These are phyloP conservation scores for Paraplagusia blochii DNA, from an alignment of 2,113 vertebrate species.

Conservation along the genomic window DNA sequence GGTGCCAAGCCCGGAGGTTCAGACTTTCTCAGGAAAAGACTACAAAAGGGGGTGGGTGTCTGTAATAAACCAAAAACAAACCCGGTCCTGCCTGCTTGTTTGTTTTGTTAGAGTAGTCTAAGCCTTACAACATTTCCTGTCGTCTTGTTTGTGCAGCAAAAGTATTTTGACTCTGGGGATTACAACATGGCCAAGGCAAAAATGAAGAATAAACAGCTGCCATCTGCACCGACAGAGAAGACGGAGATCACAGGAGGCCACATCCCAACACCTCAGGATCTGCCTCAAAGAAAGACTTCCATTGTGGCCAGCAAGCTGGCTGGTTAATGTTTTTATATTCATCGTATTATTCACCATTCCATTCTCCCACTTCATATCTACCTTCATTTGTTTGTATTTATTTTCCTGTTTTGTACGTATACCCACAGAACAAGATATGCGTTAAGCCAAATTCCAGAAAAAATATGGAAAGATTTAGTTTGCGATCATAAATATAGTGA, in stretches of 20 bases:
- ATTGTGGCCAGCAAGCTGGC: conserved; percentile 97
- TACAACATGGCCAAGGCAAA: conserved; percentile 99
- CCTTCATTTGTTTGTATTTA: conserved; percentile 49
- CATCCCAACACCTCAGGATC: conserved; percentile 97
- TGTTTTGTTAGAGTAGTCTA: neutral
- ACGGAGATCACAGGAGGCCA: conserved; percentile 96
- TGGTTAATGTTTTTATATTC: conserved; percentile 81
- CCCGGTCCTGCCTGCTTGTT: neutral
- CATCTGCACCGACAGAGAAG: conserved; percentile 87
- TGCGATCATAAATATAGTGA: conserved; percentile 14
- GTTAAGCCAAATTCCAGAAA: conserved; percentile 39
- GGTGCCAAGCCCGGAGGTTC: conserved; percentile 92
- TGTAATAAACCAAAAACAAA: neutral
- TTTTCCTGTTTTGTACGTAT: conserved; percentile 37
- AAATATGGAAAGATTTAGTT: conserved; percentile 17
- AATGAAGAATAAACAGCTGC: conserved; percentile 97
- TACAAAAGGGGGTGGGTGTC: conserved; percentile 90
- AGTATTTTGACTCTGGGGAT: conserved; percentile 98
- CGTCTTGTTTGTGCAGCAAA: conserved; percentile 79
- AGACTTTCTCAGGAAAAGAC: conserved; percentile 92
- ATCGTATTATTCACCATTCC: conserved; percentile 81
- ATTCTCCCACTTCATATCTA: conserved; percentile 73
- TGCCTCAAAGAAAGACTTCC: conserved; percentile 95
- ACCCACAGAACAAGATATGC: conserved; percentile 39
- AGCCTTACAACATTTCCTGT: neutral